A percentile compares a stretch with the other conserved stretches of the same genome.
Conservation (phyloP, 2,888 invertebrate species). For the Tricholauxania praeusta region DNA sequence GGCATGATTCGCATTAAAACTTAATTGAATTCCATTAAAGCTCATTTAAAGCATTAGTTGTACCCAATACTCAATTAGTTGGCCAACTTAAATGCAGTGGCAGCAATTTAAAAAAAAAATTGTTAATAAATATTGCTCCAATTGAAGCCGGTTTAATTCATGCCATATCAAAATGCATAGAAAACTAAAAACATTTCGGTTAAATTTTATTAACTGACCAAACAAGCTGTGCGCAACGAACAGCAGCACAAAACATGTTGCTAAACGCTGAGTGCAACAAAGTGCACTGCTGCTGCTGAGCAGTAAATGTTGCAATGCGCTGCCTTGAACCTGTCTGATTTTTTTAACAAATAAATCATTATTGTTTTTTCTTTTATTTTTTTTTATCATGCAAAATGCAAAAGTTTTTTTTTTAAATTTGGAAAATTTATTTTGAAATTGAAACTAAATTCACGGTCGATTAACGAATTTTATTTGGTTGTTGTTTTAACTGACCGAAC, state of each 20-base stretch:
- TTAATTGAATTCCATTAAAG: no score
- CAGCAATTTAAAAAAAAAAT: no score
- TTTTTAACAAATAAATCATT: neutral
- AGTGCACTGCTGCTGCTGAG: neutral
- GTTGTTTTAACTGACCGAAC: neutral
- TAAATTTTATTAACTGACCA: slow-evolving; percentile 6
- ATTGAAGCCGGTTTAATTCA: slow-evolving; percentile 10
- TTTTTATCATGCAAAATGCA: neutral
- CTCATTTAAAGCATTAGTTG: neutral
- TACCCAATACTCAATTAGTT: no score
- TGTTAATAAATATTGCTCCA: slow-evolving; percentile 24
- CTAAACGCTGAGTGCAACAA: neutral
- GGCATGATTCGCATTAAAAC: no score
- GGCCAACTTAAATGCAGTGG: no score
- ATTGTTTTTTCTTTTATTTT: neutral
- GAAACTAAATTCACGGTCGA: slow-evolving; percentile 5
- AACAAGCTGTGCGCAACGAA: neutral
- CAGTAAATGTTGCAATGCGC: slow-evolving; percentile 24
- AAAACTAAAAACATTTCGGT: slow-evolving; percentile 1
- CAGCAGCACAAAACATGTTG: neutral
- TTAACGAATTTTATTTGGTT: neutral
- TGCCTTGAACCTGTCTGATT: slow-evolving; percentile 32
- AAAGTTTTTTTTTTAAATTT: no score
- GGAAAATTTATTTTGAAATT: neutral
- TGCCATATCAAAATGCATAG: neutral